phyloP scores from a whole-genome alignment of 2,888 invertebrate genomes.

The Drosophila yooni region DNA sequence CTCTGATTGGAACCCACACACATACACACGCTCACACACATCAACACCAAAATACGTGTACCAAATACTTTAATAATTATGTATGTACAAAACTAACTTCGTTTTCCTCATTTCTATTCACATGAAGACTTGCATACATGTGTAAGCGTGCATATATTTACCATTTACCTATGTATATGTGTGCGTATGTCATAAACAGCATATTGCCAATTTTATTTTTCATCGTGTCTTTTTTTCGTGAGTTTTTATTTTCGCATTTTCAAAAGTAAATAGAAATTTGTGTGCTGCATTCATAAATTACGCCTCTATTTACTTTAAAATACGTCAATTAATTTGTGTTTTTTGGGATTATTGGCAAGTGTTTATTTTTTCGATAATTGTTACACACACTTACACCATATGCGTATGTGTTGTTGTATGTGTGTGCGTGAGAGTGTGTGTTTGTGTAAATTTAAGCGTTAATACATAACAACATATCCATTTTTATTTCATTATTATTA shows the following conservation, averaged over 20 bases:
- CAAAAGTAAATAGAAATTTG: constrained; percentile 33
- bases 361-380: constrained; percentile 22
- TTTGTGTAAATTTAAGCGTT: constrained; percentile 7
- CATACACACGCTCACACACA: constrained; percentile 3
- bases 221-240: constrained; percentile 21
- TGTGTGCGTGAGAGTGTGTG: constrained; percentile 1
- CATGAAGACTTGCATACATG: constrained; percentile 24
- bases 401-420: constrained; percentile 1
- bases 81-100: constrained; percentile 44
- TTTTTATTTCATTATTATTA: constrained; percentile 4
- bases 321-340: neutral
- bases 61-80: constrained; percentile 42
- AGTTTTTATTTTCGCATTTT: constrained; percentile 19
- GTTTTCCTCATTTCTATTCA: constrained; percentile 48
- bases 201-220: constrained; percentile 41
- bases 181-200: constrained; percentile 45
- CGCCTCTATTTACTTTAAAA: constrained; percentile 3
- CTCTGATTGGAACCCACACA: constrained; percentile 25
- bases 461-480: constrained; percentile 13
- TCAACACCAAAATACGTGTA: constrained; percentile 44
- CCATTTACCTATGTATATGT: constrained; percentile 11
- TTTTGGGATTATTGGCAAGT: constrained; percentile 11
- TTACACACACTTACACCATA: constrained; percentile 6
- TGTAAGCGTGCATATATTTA: constrained; percentile 23
- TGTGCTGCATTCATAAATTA: constrained; percentile 27